Evolutionary conservation across 2,888 invertebrate genomes (phyloP), one percentile per base, ranked within the genome.

Genomic region (Latrodectus hesperus): DNA sequence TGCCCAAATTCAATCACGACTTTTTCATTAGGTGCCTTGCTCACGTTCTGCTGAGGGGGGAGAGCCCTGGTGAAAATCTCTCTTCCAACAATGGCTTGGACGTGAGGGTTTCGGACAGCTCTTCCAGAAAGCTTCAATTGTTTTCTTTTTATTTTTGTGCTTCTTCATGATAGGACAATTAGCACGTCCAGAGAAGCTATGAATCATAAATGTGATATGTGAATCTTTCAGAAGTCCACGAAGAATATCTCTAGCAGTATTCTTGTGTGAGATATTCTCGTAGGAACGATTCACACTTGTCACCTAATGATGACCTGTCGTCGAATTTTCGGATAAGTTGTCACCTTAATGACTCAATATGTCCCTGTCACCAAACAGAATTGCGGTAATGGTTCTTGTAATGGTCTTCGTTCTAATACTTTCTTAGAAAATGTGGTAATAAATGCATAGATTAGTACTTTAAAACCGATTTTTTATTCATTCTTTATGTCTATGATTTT

Each of bases 1-100:
- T 84, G 84, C 77, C 60, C 53, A 73, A 67, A 78, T 78, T 78
- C 84, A 84, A 84, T 77, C 84, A 84, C 84, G 84, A 84, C 53
- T 84, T 78, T 77, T 77, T 77, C 84, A 84, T 84, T 84, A 77
- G 77, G 52, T 9, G 16, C 51, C 53, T 49, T 26, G 51, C 55
- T 76, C 83, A 83, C 83, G 83, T 83, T 51, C 14, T 16, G 26
- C 51, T 12, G 11, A n/a, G 53, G 49, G 38, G 64, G n/a, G 74
- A 11, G 11, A n/a, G 10, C 16, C 14, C 49, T 16, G 52, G 16
- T 16, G 70, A 71, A 70, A 72, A 84, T 76, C 71, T 60, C n/a
- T 78, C 74, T 65, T 55, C 14, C 74, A 84, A 78, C 84, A 78
- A 84, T 84, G 49, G 78, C 9, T 5, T 14, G 49, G 53, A 84